phyloP scores from a whole-genome alignment of 2,113 vertebrate species.

The Vicugna pacos region DNA sequence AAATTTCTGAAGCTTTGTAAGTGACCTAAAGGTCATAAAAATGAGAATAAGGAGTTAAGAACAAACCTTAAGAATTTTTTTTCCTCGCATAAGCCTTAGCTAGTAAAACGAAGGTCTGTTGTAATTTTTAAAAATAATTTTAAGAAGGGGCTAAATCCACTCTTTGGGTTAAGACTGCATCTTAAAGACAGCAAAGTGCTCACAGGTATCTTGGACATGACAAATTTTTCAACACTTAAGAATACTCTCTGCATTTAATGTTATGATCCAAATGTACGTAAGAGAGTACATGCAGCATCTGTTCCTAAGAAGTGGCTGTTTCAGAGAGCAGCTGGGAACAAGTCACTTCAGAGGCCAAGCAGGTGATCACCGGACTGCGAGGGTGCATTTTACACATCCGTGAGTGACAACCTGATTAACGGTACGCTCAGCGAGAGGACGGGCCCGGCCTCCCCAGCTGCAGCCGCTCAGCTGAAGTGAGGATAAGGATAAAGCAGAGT shows the following conservation, averaged over 20 bases:
- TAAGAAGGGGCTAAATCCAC: neutral
- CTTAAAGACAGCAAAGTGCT: neutral
- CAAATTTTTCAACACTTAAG: neutral
- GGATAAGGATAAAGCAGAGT: neutral
- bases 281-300: neutral
- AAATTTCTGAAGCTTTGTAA: neutral
- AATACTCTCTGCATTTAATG: neutral
- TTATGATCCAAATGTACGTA: neutral
- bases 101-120: neutral
- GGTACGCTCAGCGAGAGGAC: neutral
- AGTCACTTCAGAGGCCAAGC: neutral
- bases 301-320: neutral
- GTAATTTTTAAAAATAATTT: neutral
- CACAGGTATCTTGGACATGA: neutral
- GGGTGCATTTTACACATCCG: neutral
- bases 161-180: neutral
- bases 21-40: neutral
- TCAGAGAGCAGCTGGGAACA: neutral
- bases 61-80: neutral
- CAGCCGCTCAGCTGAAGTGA: neutral
- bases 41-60: neutral
- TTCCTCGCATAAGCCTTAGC: neutral
- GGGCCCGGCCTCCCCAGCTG: conserved; percentile 6
- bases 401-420: conserved; percentile 43
- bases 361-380: no score